These are phyloP conservation scores for Lepilemur septentrionalis DNA, from an alignment of 2,797 vertebrate species.

Conservation along the genomic window DNA sequence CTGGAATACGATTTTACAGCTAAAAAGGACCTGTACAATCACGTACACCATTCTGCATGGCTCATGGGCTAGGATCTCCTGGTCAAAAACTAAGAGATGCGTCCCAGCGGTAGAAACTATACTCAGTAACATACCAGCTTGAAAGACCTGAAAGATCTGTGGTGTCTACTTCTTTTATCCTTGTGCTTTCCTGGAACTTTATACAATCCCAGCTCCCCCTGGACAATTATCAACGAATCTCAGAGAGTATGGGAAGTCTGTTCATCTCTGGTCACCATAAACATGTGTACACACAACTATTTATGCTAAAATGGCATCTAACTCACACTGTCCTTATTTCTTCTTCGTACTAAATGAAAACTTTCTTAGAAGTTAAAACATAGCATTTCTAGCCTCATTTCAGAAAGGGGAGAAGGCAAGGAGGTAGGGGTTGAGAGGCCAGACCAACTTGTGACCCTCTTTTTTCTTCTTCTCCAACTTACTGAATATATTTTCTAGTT, in stretches of 20 bases:
- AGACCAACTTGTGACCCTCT: neutral
- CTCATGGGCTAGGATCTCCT: neutral
- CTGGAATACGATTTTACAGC: neutral
- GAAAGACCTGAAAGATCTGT: neutral
- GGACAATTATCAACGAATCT: neutral
- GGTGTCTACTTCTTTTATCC: neutral
- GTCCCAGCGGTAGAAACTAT: neutral
- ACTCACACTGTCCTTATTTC: neutral
- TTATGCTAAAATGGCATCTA: neutral
- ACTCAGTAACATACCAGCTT: neutral
- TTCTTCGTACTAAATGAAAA: constrained; percentile 31
- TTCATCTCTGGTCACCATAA: neutral
- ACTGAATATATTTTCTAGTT: neutral
- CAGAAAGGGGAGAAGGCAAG: neutral
- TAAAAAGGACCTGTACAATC: neutral
- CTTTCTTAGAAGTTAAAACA: neutral
- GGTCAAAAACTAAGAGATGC: neutral
- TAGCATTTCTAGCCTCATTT: neutral
- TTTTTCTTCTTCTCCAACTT: neutral
- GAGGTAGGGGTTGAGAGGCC: neutral
- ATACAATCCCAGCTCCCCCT: neutral
- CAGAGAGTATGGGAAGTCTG: neutral
- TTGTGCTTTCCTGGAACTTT: neutral
- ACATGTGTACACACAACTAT: neutral
- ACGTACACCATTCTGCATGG: neutral